Conservation (phyloP, 2,888 invertebrate species). For the Catocala sponsa region DNA sequence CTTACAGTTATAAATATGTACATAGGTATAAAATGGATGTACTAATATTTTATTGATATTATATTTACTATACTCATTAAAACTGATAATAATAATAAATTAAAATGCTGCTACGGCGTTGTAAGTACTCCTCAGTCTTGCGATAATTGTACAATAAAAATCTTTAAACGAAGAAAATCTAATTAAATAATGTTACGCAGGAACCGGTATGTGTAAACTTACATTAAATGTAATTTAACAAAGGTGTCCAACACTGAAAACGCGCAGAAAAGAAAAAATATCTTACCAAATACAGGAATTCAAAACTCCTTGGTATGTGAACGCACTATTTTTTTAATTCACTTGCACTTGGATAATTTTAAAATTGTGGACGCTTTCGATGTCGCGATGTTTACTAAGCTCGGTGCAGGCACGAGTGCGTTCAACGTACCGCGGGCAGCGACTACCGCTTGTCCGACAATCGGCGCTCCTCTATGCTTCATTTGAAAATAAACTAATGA, state of each 20-base stretch:
- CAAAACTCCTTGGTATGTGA: conserved; percentile 44
- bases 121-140: too few species aligned
- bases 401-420: conserved; percentile 66
- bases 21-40: too few species aligned
- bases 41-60: too few species aligned
- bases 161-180: conserved; percentile 32
- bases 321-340: conserved; percentile 52
- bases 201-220: conserved; percentile 11
- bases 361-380: conserved; percentile 53
- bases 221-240: conserved; percentile 26
- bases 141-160: neutral
- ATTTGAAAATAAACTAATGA: conserved; percentile 63
- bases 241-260: conserved; percentile 2
- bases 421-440: conserved; percentile 68
- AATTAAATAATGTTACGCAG: conserved; percentile 16
- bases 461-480: conserved; percentile 75
- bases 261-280: conserved; percentile 30
- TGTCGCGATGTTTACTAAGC: conserved; percentile 58
- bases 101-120: too few species aligned
- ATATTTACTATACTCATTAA: too few species aligned
- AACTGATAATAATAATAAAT: too few species aligned
- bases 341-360: conserved; percentile 61
- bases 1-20: too few species aligned
- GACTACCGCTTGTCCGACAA: conserved; percentile 67
- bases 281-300: conserved; percentile 62